These are phyloP conservation scores for Acleris holmiana DNA, from an alignment of 2,888 invertebrate genomes.

Conservation along the genomic window DNA sequence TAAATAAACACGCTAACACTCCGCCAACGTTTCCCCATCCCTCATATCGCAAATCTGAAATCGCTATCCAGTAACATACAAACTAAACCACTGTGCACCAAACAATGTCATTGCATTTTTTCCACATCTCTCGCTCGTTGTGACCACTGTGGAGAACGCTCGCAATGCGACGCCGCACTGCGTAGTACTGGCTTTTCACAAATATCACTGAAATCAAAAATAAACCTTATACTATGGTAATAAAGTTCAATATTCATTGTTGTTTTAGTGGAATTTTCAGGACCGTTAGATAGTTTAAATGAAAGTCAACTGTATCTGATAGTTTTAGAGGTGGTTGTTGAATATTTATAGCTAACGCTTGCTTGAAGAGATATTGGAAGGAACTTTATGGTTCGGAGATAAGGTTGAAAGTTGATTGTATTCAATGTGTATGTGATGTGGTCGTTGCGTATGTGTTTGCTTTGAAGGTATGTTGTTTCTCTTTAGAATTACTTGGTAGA, in stretches of 20 bases:
- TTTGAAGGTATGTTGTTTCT: constrained; percentile 24
- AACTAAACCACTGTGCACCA: constrained; percentile 12
- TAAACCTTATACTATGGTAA: not conserved
- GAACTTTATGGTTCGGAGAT: not conserved
- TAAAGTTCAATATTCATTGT: constrained; percentile 18
- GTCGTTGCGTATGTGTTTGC: constrained; percentile 23
- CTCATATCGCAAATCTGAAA: too few relatives aligned
- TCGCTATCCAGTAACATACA: not conserved
- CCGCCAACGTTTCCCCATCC: too few relatives aligned
- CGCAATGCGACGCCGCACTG: constrained; percentile 59
- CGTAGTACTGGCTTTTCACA: constrained; percentile 45
- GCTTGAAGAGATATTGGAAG: too few relatives aligned
- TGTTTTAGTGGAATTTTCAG: constrained; percentile 7
- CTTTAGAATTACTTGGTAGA: not conserved
- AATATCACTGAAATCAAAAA: constrained; percentile 4
- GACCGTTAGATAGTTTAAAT: not conserved
- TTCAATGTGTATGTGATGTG: constrained; percentile 3
- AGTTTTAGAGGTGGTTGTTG: constrained; percentile 21
- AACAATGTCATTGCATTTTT: constrained; percentile 24
- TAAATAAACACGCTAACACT: too few relatives aligned
- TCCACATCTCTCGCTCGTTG: not conserved
- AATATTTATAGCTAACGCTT: not conserved
- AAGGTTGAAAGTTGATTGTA: constrained; percentile 5
- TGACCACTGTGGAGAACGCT: constrained; percentile 44
- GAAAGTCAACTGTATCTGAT: constrained; percentile 5